A percentile compares a stretch with the other conserved stretches of the same genome.
Evolutionary conservation across 2,113 vertebrate species (phyloP).

Genomic region (Danionella cerebrum): DNA sequence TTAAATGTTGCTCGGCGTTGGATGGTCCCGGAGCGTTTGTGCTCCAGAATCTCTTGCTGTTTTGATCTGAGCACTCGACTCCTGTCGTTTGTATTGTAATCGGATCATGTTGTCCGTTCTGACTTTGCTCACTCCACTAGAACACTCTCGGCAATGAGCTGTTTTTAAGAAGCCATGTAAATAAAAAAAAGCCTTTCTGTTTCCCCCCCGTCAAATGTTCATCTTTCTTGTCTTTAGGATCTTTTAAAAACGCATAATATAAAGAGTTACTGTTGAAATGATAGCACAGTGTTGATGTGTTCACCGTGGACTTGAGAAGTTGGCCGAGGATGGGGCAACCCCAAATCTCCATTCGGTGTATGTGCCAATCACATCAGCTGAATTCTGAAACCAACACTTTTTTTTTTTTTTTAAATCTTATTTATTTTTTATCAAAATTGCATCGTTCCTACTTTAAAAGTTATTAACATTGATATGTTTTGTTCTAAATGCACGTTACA

Average conservation of each 20-base stretch:
- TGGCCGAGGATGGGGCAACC: no score
- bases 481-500: no score
- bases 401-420: no score
- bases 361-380: no score
- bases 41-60: neutral
- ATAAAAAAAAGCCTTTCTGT: constrained; percentile 59
- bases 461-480: no score
- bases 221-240: neutral
- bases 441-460: no score
- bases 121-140: constrained; percentile 44
- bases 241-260: neutral
- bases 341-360: no score
- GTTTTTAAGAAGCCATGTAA: constrained; percentile 54
- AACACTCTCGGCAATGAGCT: constrained; percentile 48
- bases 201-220: constrained; percentile 32
- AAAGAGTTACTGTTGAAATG: no score
- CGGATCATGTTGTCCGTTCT: constrained; percentile 46
- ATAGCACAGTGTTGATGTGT: no score
- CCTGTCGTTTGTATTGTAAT: neutral
- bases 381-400: no score
- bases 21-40: neutral
- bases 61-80: constrained; percentile 13
- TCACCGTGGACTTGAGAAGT: no score
- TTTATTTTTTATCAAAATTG: no score
- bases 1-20: neutral